Evolutionary conservation across 2,888 invertebrate species (phyloP).

Genomic region (Latrodectus elegans): DNA sequence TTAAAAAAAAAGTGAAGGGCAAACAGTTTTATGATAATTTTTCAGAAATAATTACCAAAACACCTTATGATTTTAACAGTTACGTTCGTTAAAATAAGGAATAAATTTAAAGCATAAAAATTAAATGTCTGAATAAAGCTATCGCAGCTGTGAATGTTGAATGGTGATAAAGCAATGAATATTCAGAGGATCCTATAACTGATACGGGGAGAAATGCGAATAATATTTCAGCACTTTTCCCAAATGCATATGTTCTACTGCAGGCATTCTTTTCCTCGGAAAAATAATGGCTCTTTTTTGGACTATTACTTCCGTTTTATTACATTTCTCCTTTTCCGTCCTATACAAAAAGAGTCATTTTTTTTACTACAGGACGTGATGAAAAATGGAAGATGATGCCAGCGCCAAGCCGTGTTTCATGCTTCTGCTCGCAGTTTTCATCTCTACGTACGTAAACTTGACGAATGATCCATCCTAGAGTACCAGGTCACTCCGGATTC

Average conservation of each 20-base stretch:
- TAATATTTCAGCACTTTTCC: conserved; percentile 2
- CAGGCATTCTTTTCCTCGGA: background rate
- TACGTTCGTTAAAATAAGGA: too few species aligned
- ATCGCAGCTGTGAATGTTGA: too few species aligned
- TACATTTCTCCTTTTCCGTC: background rate
- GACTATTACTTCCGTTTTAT: conserved; percentile 2
- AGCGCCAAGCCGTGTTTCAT: background rate
- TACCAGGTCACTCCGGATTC: background rate
- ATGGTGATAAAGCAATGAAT: too few species aligned
- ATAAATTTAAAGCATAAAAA: too few species aligned
- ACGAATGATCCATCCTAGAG: background rate
- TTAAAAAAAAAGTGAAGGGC: too few species aligned
- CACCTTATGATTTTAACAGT: too few species aligned
- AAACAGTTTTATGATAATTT: too few species aligned
- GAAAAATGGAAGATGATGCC: conserved; percentile 2
- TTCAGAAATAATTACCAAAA: too few species aligned
- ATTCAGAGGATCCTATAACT: too few species aligned
- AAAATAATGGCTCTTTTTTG: background rate
- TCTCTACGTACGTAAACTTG: background rate
- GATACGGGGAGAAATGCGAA: background rate
- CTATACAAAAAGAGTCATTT: background rate
- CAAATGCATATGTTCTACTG: conserved; percentile 3
- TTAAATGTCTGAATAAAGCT: too few species aligned
- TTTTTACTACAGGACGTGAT: conserved; percentile 1
- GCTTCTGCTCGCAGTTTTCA: background rate